Evolutionary conservation across 2,113 vertebrate species (phyloP), one percentile per base, ranked within the genome.

Genomic region (Elephas maximus): DNA sequence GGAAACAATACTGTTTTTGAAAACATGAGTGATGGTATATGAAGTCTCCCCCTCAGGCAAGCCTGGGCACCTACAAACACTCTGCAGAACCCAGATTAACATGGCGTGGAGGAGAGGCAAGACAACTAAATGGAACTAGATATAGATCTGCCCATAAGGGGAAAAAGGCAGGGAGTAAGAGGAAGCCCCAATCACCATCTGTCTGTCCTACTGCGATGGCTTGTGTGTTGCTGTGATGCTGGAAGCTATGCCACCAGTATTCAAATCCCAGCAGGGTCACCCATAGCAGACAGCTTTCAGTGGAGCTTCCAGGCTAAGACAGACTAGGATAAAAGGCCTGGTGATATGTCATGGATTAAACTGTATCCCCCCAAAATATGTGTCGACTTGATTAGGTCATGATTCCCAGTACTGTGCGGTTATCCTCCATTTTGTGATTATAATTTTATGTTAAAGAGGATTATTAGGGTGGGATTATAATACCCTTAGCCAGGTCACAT

Each of bases 51-150:
- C 30, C 53, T 20, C 10, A 14, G 76, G 23, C 20, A 65, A 71
- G 65, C 7, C n/a, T n/a, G 1, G 4, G 6, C 8, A 17, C 14
- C 6, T 30, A 14, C 24, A 23, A 1, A 18, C 2, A 48, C 48
- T 62, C 73, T 60, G 62, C 30, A 57, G 62, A 69, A 23, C 62
- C 10, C 44, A 8, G 37, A 33, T 24, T 11, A 62, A 51, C n/a
- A 79, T 11, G 8, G 10, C 0, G 8, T n/a, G 51, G 65, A 81
- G 37, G 79, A 17, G 11, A 8, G 76, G 30, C 8, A 11, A 87
- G 15, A 63, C 33, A 26, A 37, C 5, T 0, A 0, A n/a, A 41
- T 12, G 11, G 48, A 45, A 14, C 33, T 18, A 45, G 44, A 84
- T 71, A 30, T 2, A 8, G 63, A 30, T 45, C 21, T n/a, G 2